phyloP scores from a whole-genome alignment of 2,113 vertebrate species.

The Isurus oxyrinchus region DNA sequence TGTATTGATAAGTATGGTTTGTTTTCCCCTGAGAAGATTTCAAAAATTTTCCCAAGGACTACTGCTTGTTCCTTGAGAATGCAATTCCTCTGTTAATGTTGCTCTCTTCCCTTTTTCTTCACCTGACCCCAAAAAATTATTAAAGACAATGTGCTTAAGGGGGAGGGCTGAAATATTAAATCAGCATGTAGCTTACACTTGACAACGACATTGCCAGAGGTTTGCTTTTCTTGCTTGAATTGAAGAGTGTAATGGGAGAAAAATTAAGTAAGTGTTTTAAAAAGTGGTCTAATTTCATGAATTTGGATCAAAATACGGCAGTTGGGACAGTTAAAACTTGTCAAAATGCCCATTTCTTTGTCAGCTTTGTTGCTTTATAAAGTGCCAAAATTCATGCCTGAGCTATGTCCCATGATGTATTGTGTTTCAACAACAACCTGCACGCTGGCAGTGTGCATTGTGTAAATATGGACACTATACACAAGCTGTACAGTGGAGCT shows the following conservation, averaged over 20 bases:
- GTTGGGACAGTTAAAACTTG: background rate
- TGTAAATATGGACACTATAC: background rate
- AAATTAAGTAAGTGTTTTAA: background rate
- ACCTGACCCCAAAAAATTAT: background rate
- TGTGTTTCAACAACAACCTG: background rate
- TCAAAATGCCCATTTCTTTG: background rate
- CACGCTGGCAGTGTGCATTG: background rate
- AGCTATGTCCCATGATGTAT: background rate
- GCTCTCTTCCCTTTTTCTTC: background rate
- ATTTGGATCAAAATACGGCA: background rate
- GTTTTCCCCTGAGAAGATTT: background rate
- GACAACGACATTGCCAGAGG: background rate
- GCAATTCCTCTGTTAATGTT: background rate
- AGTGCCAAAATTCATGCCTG: background rate
- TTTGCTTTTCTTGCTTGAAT: background rate
- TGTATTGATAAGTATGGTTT: background rate
- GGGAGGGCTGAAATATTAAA: background rate
- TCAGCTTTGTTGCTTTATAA: background rate
- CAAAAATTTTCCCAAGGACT: background rate
- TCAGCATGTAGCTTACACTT: background rate
- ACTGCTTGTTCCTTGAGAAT: background rate
- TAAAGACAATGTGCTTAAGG: background rate
- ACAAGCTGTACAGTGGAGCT: background rate
- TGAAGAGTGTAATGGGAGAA: background rate
- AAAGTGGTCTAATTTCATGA: background rate